phyloP scores from a whole-genome alignment of 2,888 invertebrate species.

The Leucoma salicis region DNA sequence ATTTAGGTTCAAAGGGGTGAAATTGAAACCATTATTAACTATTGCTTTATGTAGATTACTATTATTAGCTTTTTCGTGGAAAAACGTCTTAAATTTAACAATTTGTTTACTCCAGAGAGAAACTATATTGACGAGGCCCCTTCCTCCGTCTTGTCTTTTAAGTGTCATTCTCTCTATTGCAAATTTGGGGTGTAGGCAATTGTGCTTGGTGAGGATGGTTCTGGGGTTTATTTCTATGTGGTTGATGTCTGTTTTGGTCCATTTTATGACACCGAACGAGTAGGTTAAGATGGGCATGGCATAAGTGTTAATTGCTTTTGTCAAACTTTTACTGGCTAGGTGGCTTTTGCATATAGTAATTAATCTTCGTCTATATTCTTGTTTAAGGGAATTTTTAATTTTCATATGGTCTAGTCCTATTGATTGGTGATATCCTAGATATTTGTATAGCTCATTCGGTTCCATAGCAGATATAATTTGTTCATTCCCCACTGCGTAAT shows the following conservation, averaged over 20 bases:
- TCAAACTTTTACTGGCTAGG: too few species aligned
- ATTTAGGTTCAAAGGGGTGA: too few species aligned
- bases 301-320: too few species aligned
- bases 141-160: too few species aligned
- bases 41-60: not conserved
- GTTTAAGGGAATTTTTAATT: not conserved
- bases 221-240: too few species aligned
- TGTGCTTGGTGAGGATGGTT: too few species aligned
- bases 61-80: not conserved
- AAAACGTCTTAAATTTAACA: not conserved
- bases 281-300: too few species aligned
- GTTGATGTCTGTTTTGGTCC: slow-evolving; percentile 10
- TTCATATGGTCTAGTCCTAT: not conserved
- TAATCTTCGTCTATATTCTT: too few species aligned
- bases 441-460: slow-evolving; percentile 5
- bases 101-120: too few species aligned
- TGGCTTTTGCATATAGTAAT: not conserved
- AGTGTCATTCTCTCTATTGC: too few species aligned
- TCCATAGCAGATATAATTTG: not conserved
- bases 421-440: not conserved
- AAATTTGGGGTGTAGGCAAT: slow-evolving; percentile 9
- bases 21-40: not conserved
- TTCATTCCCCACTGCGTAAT: not conserved
- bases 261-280: slow-evolving; percentile 4
- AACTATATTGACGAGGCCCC: too few species aligned